Percentiles rank a stretch among this genome's conserved stretches.
Conservation (phyloP, 2,797 vertebrate species). For the Ispidina lecontei region DNA sequence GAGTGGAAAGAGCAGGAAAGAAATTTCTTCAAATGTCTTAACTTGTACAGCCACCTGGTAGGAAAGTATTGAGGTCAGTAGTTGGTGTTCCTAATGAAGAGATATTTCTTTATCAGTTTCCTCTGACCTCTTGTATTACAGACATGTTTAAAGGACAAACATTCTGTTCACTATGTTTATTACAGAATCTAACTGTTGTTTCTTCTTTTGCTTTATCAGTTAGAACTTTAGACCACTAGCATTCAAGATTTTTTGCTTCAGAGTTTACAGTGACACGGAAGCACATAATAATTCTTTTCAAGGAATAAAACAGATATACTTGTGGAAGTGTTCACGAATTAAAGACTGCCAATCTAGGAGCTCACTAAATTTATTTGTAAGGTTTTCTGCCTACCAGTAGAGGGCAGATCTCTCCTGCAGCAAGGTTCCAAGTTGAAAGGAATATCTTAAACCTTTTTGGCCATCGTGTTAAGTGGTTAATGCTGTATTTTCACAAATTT, state of each 20-base stretch:
- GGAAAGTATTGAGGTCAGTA: neutral
- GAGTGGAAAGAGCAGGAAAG: neutral
- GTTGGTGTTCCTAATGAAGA: neutral
- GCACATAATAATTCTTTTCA: neutral
- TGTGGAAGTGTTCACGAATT: neutral
- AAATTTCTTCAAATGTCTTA: neutral
- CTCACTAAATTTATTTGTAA: neutral
- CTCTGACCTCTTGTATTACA: neutral
- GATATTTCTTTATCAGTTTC: neutral
- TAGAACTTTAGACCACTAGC: neutral
- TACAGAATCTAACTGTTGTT: neutral
- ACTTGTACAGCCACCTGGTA: neutral
- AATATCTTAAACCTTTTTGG: neutral
- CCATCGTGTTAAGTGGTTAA: neutral
- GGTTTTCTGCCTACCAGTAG: constrained; percentile 13
- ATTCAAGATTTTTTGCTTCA: neutral
- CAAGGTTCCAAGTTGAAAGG: neutral
- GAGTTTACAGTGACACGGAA: neutral
- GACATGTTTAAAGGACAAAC: neutral
- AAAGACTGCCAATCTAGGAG: neutral
- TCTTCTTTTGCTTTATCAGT: neutral
- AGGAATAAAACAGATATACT: neutral
- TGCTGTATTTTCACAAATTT: neutral
- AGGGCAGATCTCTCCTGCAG: neutral
- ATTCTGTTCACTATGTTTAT: neutral